Evolutionary conservation across 2,797 vertebrate species (phyloP), one percentile per base, ranked within the genome.

Genomic region (Neolamprologus multifasciatus): DNA sequence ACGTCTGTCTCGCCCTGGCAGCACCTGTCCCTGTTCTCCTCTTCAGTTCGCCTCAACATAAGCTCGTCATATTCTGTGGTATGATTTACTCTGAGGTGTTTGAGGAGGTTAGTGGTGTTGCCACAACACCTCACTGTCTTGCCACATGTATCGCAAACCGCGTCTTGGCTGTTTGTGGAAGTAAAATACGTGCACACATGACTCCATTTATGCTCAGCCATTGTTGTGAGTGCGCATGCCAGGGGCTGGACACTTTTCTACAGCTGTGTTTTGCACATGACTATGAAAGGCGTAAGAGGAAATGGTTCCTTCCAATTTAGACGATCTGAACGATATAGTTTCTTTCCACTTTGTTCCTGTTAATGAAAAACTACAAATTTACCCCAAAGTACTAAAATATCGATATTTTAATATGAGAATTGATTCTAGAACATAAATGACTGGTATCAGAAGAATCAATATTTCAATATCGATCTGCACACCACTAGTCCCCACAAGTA

Each of bases 111-210:
- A 14, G 48, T 50, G 48, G 3, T 9, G 43, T 45, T 45, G 13
- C 43, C 13, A 45, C 13, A 45, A 45, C 43, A 45, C 13, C 1
- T 45, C 43, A 45, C 43, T 45, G 13, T 43, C 43, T 43, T 43
- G 7, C 4, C 14, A 16, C 14, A 8, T 45, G 14, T 45, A 45
- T 45, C 3, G 4, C 43, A 45, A 45, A 45, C 14, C 1, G 2
- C 1, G 4, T 0, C 7, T 45, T 0, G 43, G 14, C 43, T 0
- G 43, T 45, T 45, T 45, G 43, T 16, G 43, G 43, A 45, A 4
- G 43, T 45, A 45, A 45, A 45, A 45, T 8, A 45, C 2, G 2
- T 16, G 0, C 7, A 4, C 43, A 45, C 14, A 45, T 4, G 43
- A 45, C 43, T 45, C 43, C 2, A 2, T 45, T 45, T 16, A 45